Percentiles rank a stretch among this genome's conserved stretches.
phyloP scores from a whole-genome alignment of 2,113 vertebrate species.

The Melospiza melodia region DNA sequence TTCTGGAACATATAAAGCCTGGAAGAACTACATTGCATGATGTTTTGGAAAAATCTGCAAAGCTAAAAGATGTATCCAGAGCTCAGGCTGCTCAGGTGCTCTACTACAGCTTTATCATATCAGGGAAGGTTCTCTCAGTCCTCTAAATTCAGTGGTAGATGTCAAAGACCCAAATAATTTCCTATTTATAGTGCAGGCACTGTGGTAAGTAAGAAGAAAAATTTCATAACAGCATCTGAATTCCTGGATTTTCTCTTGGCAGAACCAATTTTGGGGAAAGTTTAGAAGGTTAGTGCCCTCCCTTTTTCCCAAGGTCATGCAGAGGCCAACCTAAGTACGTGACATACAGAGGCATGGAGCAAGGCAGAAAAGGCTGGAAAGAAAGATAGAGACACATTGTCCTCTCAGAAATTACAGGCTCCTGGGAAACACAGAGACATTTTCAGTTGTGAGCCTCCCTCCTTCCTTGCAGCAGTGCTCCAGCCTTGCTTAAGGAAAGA shows the following conservation, averaged over 20 bases:
- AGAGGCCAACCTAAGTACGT: not conserved
- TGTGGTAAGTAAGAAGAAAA: not conserved
- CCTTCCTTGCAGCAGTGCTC: not conserved
- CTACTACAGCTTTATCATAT: not conserved
- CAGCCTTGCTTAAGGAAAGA: not conserved
- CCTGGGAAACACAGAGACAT: not conserved
- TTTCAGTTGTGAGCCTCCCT: not conserved
- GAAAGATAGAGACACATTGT: not conserved
- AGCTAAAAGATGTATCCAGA: not conserved
- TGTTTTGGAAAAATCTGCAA: not conserved
- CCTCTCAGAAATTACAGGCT: not conserved
- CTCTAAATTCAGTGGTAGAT: not conserved
- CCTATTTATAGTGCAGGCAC: not conserved
- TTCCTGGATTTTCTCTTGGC: slow-evolving; percentile 8
- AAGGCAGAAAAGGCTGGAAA: not conserved
- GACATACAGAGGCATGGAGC: rapidly evolving
- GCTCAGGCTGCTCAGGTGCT: not conserved
- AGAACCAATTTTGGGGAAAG: not conserved
- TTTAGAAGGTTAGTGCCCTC: not conserved
- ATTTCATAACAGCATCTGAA: not conserved
- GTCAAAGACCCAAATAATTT: not conserved
- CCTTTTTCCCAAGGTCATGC: not conserved
- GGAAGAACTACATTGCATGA: not conserved
- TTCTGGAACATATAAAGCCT: not conserved
- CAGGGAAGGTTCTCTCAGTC: not conserved